Evolutionary conservation across 2,797 vertebrate species (phyloP).

Genomic region (Anas bernieri): DNA sequence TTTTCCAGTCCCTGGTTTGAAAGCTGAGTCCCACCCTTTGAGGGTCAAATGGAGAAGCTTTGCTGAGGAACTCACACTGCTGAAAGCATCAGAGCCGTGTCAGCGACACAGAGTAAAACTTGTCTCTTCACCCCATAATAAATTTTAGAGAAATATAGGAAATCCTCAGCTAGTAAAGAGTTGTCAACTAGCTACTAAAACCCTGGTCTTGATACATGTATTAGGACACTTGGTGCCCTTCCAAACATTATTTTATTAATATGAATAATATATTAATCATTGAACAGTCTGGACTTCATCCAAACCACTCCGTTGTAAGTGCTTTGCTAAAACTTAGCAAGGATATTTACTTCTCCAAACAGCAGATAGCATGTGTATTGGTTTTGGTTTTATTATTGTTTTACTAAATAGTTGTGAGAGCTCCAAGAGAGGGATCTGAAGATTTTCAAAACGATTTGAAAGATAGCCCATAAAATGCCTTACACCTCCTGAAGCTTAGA

Average conservation of each 20-base stretch:
- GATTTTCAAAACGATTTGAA: conserved; percentile 34
- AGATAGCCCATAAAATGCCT: conserved; percentile 37
- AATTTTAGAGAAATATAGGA: neutral
- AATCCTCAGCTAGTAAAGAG: conserved; percentile 44
- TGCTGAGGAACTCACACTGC: neutral
- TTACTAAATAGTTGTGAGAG: conserved; percentile 40
- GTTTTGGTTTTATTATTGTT: conserved; percentile 52
- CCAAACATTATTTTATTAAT: conserved; percentile 81
- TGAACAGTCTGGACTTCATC: conserved; percentile 73
- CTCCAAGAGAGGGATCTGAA: conserved; percentile 15
- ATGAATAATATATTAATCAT: conserved; percentile 82
- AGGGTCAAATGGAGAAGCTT: rapidly evolving
- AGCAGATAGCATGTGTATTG: conserved; percentile 60
- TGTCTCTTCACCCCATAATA: neutral
- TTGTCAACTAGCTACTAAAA: conserved; percentile 32
- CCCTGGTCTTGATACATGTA: neutral
- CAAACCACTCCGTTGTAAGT: conserved; percentile 79
- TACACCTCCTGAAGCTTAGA: conserved; percentile 22
- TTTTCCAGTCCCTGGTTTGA: neutral
- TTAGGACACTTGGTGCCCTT: conserved; percentile 48
- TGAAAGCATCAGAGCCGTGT: rapidly evolving
- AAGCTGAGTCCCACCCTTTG: rapidly evolving
- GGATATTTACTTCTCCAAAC: conserved; percentile 78
- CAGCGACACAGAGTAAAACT: neutral
- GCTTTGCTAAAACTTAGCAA: conserved; percentile 74